Percentiles rank a stretch among this genome's conserved stretches.
Evolutionary conservation across 2,113 vertebrate genomes (phyloP).

Genomic region (Perognathus longimembris): DNA sequence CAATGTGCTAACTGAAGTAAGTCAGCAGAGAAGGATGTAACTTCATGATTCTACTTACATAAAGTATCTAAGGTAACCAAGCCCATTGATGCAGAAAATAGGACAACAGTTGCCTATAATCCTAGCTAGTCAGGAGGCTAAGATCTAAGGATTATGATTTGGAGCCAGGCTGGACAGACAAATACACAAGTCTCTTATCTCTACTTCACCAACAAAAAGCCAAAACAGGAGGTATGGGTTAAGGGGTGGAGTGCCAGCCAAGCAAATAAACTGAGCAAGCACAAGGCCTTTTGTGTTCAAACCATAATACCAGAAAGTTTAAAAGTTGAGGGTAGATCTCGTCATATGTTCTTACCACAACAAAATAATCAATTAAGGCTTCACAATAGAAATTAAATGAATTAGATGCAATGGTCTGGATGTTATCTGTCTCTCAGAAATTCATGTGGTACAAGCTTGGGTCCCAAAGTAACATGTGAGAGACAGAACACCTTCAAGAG

Average conservation of each 20-base stretch:
- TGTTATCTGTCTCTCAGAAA: background rate
- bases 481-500: background rate
- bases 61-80: background rate
- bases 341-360: background rate
- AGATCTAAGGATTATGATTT: too few species aligned
- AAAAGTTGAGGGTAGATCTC: background rate
- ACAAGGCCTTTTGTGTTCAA: too few species aligned
- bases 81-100: background rate
- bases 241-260: too few species aligned
- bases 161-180: too few species aligned
- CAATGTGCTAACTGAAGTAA: background rate
- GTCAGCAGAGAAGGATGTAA: background rate
- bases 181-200: too few species aligned
- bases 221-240: background rate
- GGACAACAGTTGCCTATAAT: background rate
- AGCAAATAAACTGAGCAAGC: too few species aligned
- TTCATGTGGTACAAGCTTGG: background rate
- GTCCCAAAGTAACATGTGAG: background rate
- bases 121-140: too few species aligned
- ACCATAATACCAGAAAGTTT: too few species aligned
- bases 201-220: too few species aligned
- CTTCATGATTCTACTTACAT: background rate
- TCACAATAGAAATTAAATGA: conserved; percentile 22
- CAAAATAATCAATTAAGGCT: background rate
- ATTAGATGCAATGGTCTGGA: background rate